Evolutionary conservation across 1,140 invertebrate species (phyloP), one percentile per base, ranked within the genome.

Genomic region (Mizuhopecten yessoensis): DNA sequence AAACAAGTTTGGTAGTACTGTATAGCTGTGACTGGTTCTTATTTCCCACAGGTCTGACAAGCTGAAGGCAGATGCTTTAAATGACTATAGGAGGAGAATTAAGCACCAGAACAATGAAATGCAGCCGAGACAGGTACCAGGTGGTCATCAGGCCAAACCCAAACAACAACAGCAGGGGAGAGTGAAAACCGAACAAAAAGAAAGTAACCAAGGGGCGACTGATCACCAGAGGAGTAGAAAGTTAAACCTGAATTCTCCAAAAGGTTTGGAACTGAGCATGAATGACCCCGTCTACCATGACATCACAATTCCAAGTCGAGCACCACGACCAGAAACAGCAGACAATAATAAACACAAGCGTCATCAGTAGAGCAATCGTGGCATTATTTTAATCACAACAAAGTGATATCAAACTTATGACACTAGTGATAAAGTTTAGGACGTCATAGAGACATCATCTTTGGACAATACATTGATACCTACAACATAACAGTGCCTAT

Each of bases 221-320:
- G n/a, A 75, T 29, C 57, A 75, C 1, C 57, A n/a, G 11, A 75
- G n/a, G 57, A 75, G 57, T 29, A 75, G 17, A 75, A n/a, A 75
- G 57, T 29, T 75, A 1, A 75, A 75, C 23, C n/a, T 29, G 5
- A 75, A 75, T 75, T 29, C 57, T 75, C 57, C n/a, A 29, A 75
- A 75, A 13, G 57, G 57, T 75, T 75, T 75, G 57, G 57, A 75
- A 75, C n/a, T n/a, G 57, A 75, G 57, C 17, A 75, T 75, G 57
- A 75, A 75, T n/a, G 57, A 75, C n/a, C 57, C 57, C 29, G 57
- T 75, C 23, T 75, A 75, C 57, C 57, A 75, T 29, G 57, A 75
- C 29, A n/a, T 75, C 57, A 75, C 57, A 0, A 75, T 75, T 11
- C 57, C 57, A 0, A 75, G 57, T 29, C 23, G 29, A 39, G 36